Evolutionary conservation across 1,140 invertebrate species (phyloP), one percentile per base, ranked within the genome.

Genomic region (Saxidomus purpurata): DNA sequence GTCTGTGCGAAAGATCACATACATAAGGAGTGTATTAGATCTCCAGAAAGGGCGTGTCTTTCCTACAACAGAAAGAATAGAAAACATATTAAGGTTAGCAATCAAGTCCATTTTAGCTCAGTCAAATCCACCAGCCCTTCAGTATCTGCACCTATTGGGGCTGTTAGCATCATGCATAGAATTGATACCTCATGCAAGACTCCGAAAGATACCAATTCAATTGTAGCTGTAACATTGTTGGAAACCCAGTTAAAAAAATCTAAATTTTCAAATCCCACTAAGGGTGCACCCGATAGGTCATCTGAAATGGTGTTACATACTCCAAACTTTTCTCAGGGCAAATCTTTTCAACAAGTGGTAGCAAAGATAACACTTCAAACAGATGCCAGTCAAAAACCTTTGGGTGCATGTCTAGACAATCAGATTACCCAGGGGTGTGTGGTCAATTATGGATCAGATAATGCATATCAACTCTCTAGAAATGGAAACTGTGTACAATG

Each of bases 401-500:
- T 38, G 67, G 77, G 76, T 13, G 84, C 49, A 59, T 59, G 28
- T 38, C 25, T 76, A 25, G 49, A 59, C 25, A 74, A 15, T 40
- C 87, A 55, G 28, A 55, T 55, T 8, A 61, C 69, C 34, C 67
- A 82, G 43, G 77, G 77, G 0, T 9, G n/a, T 69, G 69, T n/a
- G 79, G 87, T 59, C 87, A 31, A 17, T 13, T 4, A 22, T 3
- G 6, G 17, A 87, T 28, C 52, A 87, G n/a, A 61, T 4, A 38
- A 47, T 71, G 43, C 69, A 76, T 25, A 87, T 83, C 55, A 83
- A 83, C 43, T 83, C 17, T 63, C 36, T 83, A 34, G 80, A 83
- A 28, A 83, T 83, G 67, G 84, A 87, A 31, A 71, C 84, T 77
- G 84, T 87, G 28, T 67, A 81, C 79, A 81, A 36, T 17, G 49